A percentile compares a stretch with the other conserved stretches of the same genome.
Evolutionary conservation across 2,113 vertebrate species (phyloP).

Genomic region (Phycodurus eques): DNA sequence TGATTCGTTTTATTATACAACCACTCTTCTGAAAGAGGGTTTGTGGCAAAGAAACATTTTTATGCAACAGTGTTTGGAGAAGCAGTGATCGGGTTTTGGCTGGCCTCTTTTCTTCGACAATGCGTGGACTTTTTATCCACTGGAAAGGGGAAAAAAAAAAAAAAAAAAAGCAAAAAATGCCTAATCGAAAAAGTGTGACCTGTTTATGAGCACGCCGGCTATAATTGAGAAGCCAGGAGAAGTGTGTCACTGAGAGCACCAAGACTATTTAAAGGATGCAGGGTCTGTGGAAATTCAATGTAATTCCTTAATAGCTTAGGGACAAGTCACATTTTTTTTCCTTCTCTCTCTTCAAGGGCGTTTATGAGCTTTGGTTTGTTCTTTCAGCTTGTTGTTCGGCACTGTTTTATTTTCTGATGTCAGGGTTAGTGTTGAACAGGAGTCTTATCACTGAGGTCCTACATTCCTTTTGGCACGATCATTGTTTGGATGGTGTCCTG

Average conservation of each 20-base stretch:
- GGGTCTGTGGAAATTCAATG: conserved; percentile 54
- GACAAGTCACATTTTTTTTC: conserved; percentile 52
- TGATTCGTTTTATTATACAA: not conserved
- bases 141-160: not conserved
- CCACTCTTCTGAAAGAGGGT: not conserved
- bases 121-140: conserved; percentile 35
- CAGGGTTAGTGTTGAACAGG: conserved; percentile 31
- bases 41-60: conserved; percentile 5
- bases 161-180: conserved; percentile 28
- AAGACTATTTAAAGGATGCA: conserved; percentile 60
- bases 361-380: conserved; percentile 30
- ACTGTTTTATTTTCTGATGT: conserved; percentile 21
- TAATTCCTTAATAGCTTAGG: conserved; percentile 50
- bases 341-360: conserved; percentile 52
- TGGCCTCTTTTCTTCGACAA: conserved; percentile 17
- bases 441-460: conserved; percentile 56
- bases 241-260: conserved; percentile 50
- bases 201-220: conserved; percentile 18
- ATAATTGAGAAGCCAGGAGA: conserved; percentile 38
- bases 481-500: conserved; percentile 55
- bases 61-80: conserved; percentile 6
- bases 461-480: conserved; percentile 64
- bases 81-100: conserved; percentile 24
- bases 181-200: conserved; percentile 39
- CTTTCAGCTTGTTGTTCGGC: conserved; percentile 14